Evolutionary conservation across 1,140 invertebrate species (phyloP), one percentile per base, ranked within the genome.

Genomic region (Calliopsis andreniformis): DNA sequence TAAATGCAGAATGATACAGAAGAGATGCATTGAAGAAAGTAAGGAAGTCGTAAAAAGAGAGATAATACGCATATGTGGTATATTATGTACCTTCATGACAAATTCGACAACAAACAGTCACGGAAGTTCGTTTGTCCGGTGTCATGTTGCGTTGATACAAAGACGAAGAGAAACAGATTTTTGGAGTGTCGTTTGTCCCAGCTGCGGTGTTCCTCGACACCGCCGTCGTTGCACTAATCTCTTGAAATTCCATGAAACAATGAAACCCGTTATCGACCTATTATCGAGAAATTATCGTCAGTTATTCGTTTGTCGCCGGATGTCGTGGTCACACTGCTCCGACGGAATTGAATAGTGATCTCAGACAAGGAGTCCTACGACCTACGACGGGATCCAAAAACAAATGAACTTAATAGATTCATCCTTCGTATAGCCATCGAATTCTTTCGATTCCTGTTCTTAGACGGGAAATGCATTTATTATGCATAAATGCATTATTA

Each of bases 81-180:
- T 30, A 12, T 5, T 14, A 14, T 42, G 14, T 87, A 89, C 87
- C 87, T 84, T 89, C 87, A 77, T 87, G 86, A 73, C 87, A 89
- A 59, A 89, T 89, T 43, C 87, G 69, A 63, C 87, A 88, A 2
- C 64, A 39, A 10, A 79, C 25, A 7, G 80, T 66, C 0, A 47
- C 39, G 32, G 73, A 42, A 45, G 59, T 80, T 43, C 16, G 66
- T 63, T 85, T 82, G 3, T 80, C 76, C 12, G 68, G 30, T 39
- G 70, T 80, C 82, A 82, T 83, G 47, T 56, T 78, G 55, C 68
- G 39, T 39, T 59, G 6, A 8, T 56, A 58, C 6, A 39, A 16
- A 25, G 53, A 2, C 20, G 42, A 59, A 14, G 51, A 14, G 39
- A 10, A 39, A 39, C 4, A 39, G 35, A 47, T 45, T 14, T 51